Percentiles rank a stretch among this genome's conserved stretches.
Conservation (phyloP, 2,888 invertebrate genomes). For the Melanchra persicariae region DNA sequence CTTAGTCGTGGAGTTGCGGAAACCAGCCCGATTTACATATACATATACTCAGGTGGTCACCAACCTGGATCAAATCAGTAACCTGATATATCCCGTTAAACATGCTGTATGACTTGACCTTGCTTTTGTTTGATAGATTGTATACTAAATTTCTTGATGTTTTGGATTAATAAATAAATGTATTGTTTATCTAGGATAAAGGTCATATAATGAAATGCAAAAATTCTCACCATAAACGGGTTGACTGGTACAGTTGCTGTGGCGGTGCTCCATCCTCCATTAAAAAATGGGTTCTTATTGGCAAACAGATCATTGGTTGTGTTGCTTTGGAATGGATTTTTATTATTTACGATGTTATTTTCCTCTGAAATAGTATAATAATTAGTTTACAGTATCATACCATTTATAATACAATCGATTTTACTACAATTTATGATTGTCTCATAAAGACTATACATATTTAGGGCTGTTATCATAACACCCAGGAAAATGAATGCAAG, state of each 20-base stretch:
- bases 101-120: background rate
- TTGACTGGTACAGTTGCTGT: slow-evolving; percentile 81
- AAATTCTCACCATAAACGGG: slow-evolving; percentile 85
- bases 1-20: too few species aligned
- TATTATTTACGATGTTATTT: slow-evolving; percentile 78
- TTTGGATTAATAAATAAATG: background rate
- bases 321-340: slow-evolving; percentile 88
- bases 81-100: background rate
- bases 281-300: slow-evolving; percentile 87
- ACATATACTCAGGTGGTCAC: background rate
- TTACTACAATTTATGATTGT: background rate
- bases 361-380: slow-evolving; percentile 80
- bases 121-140: background rate
- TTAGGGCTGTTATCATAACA: background rate
- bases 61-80: background rate
- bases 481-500: background rate
- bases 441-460: background rate
- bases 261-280: slow-evolving; percentile 84
- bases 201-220: background rate
- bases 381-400: background rate
- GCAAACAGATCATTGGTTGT: slow-evolving; percentile 84
- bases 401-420: background rate
- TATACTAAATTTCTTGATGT: background rate
- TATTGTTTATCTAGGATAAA: background rate
- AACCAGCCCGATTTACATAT: too few species aligned